Percentiles rank a stretch among this genome's conserved stretches.
These are phyloP conservation scores for Podarcis muralis DNA, from an alignment of 2,113 vertebrate genomes.

Conservation along the genomic window DNA sequence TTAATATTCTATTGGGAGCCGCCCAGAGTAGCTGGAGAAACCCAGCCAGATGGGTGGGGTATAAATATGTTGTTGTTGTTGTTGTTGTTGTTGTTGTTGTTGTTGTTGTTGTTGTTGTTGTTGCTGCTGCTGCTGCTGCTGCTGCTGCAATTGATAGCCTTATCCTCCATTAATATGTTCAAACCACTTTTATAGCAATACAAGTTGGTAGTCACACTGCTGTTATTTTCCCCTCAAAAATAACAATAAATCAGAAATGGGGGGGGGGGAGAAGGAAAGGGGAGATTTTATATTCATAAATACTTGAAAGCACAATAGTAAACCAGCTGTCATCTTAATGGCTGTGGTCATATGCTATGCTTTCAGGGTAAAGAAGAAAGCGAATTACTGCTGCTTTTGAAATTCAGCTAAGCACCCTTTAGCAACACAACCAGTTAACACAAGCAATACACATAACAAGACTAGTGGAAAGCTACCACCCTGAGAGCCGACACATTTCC, in stretches of 20 bases:
- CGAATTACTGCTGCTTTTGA: not conserved
- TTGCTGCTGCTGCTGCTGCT: too few relatives aligned
- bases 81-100: too few relatives aligned
- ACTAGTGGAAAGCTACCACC: not conserved
- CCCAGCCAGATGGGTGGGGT: too few relatives aligned
- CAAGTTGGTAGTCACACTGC: not conserved
- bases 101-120: too few relatives aligned
- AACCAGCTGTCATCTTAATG: not conserved
- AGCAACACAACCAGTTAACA: not conserved
- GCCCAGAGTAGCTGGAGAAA: too few relatives aligned
- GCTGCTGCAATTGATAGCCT: too few relatives aligned
- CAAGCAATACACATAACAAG: not conserved
- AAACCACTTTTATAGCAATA: too few relatives aligned
- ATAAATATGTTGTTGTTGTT: too few relatives aligned
- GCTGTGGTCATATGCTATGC: not conserved
- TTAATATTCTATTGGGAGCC: too few relatives aligned
- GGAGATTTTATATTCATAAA: not conserved
- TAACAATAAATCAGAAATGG: not conserved
- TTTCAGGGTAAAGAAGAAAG: not conserved
- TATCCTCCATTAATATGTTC: too few relatives aligned
- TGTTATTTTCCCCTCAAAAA: accelerated
- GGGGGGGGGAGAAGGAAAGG: too few relatives aligned
- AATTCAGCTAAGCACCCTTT: not conserved
- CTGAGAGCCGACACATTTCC: accelerated
- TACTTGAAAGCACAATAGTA: not conserved